Conservation (phyloP, 2,888 invertebrate genomes). For the Troides helena region DNA sequence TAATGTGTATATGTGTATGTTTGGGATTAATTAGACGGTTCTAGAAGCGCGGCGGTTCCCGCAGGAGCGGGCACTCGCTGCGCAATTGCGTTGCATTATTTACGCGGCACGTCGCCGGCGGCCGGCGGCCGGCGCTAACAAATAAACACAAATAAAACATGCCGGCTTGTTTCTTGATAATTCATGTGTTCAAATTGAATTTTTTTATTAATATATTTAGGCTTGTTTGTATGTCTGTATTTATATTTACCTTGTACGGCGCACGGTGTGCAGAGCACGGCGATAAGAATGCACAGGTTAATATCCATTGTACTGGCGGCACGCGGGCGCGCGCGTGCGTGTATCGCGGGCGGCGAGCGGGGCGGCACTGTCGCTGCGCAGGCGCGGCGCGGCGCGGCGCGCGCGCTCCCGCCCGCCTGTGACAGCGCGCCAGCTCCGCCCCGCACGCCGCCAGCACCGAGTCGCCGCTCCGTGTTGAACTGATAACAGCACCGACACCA, state of each 20-base stretch:
- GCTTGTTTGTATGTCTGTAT: too few species aligned
- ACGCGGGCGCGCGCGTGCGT: slow-evolving; percentile 17
- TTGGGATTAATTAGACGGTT: background rate
- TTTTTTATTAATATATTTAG: too few species aligned
- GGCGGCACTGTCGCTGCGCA: slow-evolving; percentile 5
- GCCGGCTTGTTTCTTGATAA: too few species aligned
- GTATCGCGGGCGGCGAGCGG: slow-evolving; percentile 7
- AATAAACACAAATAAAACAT: too few species aligned
- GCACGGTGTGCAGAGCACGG: slow-evolving; percentile 5
- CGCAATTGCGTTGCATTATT: too few species aligned
- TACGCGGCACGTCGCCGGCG: too few species aligned
- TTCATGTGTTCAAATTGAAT: too few species aligned
- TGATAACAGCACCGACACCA: background rate
- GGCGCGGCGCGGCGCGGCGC: background rate
- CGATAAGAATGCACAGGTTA: slow-evolving; percentile 19
- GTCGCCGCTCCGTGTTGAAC: background rate
- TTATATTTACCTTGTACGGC: slow-evolving; percentile 18
- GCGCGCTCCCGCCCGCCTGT: too few species aligned
- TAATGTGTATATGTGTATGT: too few species aligned
- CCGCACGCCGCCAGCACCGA: background rate
- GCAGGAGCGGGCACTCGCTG: background rate
- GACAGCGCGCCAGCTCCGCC: background rate
- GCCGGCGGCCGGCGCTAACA: too few species aligned
- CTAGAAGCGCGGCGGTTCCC: background rate
- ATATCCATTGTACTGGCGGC: slow-evolving; percentile 17